Conservation (phyloP, 2,797 vertebrate genomes). For the Acanthis flammea region DNA sequence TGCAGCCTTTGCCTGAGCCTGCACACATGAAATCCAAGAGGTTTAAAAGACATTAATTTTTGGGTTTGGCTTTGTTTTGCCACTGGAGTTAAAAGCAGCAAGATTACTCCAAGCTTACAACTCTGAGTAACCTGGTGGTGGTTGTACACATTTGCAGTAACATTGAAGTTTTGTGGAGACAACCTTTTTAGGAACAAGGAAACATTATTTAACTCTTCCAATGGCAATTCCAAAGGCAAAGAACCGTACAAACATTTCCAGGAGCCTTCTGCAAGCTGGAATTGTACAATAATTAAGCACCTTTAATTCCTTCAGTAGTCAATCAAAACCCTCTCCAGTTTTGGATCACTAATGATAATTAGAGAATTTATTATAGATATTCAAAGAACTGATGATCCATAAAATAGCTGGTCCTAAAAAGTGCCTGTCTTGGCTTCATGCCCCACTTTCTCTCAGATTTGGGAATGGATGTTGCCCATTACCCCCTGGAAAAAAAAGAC, state of each 20-base stretch:
- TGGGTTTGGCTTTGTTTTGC: neutral
- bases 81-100: neutral
- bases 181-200: neutral
- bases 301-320: neutral
- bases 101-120: neutral
- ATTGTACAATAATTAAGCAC: neutral
- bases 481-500: neutral
- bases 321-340: neutral
- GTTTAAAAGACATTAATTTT: neutral
- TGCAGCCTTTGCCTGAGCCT: neutral
- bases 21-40: neutral
- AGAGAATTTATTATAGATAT: neutral
- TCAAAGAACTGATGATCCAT: neutral
- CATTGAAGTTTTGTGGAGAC: neutral
- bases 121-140: neutral
- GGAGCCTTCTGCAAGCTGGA: neutral
- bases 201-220: neutral
- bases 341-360: neutral
- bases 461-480: neutral
- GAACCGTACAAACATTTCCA: neutral
- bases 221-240: neutral
- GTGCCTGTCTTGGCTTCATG: neutral
- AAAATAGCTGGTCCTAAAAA: neutral
- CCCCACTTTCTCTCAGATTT: neutral
- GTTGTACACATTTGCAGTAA: neutral